phyloP scores from a whole-genome alignment of 2,888 invertebrate species.

The Hyppa rectilinea region DNA sequence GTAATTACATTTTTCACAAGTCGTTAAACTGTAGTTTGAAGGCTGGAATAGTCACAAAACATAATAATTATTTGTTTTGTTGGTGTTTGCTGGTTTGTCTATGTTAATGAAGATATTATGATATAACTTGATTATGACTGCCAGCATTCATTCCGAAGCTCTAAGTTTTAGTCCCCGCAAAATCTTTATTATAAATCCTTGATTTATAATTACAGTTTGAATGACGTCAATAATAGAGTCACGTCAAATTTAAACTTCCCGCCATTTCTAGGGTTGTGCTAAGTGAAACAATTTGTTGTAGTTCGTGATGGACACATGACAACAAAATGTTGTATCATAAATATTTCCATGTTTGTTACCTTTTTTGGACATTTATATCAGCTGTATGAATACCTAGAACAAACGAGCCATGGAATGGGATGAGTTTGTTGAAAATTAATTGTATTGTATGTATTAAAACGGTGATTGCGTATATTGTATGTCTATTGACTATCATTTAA shows the following conservation, averaged over 20 bases:
- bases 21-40: constrained; percentile 29
- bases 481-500: not conserved
- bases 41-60: not conserved
- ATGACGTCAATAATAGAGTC: constrained; percentile 54
- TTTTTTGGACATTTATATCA: constrained; percentile 48
- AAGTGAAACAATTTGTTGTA: constrained; percentile 72
- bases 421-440: constrained; percentile 24
- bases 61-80: constrained; percentile 7
- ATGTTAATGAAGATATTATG: not conserved
- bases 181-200: not conserved
- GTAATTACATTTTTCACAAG: constrained; percentile 29
- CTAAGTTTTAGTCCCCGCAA: not conserved
- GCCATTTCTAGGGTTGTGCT: constrained; percentile 66
- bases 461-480: constrained; percentile 22
- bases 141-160: not conserved
- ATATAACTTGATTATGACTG: not conserved
- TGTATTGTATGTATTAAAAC: constrained; percentile 26
- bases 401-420: constrained; percentile 21
- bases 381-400: constrained; percentile 26
- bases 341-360: constrained; percentile 56
- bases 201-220: constrained; percentile 6
- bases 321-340: constrained; percentile 64
- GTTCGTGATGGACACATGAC: constrained; percentile 66
- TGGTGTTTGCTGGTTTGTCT: not conserved
- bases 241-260: constrained; percentile 70